Evolutionary conservation across 2,797 vertebrate genomes (phyloP).

Genomic region (Alfaro cultratus): DNA sequence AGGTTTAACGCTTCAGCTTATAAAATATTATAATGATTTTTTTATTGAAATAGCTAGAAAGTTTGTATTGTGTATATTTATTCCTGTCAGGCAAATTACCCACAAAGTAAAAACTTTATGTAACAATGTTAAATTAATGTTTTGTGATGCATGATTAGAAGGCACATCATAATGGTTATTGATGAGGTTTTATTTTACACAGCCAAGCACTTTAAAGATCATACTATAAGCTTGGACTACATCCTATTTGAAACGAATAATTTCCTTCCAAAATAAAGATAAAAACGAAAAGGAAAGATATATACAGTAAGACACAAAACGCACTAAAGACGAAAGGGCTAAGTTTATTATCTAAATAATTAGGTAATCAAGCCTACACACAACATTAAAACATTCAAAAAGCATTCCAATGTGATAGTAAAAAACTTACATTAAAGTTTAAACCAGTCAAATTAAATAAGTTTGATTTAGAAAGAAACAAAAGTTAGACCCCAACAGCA

Average conservation of each 20-base stretch:
- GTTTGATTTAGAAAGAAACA: not conserved
- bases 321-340: not conserved
- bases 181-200: constrained; percentile 14
- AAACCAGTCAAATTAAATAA: not conserved
- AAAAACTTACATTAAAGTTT: constrained; percentile 13
- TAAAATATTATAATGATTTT: not conserved
- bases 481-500: constrained; percentile 48
- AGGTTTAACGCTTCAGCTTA: too few relatives aligned
- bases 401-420: not conserved
- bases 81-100: not conserved
- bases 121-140: not conserved
- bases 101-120: not conserved
- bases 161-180: not conserved
- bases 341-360: not conserved
- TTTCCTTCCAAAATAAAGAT: not conserved
- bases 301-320: too few relatives aligned
- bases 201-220: constrained; percentile 13
- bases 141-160: not conserved
- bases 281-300: not conserved
- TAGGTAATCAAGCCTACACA: not conserved
- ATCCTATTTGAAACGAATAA: not conserved
- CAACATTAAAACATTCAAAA: not conserved
- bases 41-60: not conserved
- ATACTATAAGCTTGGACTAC: not conserved
- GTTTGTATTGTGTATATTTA: not conserved